Percentiles rank a stretch among this genome's conserved stretches.
phyloP scores from a whole-genome alignment of 2,797 vertebrate genomes.

The Erpetoichthys calabaricus region DNA sequence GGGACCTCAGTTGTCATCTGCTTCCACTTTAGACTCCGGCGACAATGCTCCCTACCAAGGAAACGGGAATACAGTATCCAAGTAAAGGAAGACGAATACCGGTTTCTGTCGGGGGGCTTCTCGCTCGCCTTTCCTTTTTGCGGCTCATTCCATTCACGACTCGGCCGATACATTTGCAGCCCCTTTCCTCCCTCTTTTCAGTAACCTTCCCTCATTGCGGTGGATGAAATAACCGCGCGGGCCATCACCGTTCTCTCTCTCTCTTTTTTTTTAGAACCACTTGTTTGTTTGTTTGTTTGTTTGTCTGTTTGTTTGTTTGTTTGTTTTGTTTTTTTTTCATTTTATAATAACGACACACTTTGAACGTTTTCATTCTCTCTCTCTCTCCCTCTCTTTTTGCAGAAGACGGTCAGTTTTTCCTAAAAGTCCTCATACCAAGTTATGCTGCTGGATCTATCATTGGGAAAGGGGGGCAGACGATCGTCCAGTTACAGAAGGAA shows the following conservation, averaged over 20 bases:
- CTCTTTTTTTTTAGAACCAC: not conserved
- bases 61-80: conserved; percentile 10
- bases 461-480: conserved; percentile 75
- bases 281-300: not conserved
- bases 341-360: not conserved
- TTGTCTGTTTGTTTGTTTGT: conserved; percentile 8
- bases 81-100: conserved; percentile 6
- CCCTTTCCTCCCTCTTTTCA: no score
- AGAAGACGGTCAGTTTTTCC: conserved; percentile 77
- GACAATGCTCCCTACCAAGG: conserved; percentile 16
- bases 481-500: conserved; percentile 74
- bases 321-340: conserved; percentile 4
- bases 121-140: no score
- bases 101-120: no score
- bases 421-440: conserved; percentile 78
- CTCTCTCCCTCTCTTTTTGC: conserved; percentile 47
- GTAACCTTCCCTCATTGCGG: no score
- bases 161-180: no score
- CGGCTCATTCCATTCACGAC: no score
- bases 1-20: conserved; percentile 10
- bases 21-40: conserved; percentile 13
- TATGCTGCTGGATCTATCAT: conserved; percentile 80
- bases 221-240: no score
- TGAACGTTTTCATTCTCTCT: conserved; percentile 1
- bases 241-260: no score